phyloP scores from a whole-genome alignment of 2,113 vertebrate species.

The Toxostoma redivivum region DNA sequence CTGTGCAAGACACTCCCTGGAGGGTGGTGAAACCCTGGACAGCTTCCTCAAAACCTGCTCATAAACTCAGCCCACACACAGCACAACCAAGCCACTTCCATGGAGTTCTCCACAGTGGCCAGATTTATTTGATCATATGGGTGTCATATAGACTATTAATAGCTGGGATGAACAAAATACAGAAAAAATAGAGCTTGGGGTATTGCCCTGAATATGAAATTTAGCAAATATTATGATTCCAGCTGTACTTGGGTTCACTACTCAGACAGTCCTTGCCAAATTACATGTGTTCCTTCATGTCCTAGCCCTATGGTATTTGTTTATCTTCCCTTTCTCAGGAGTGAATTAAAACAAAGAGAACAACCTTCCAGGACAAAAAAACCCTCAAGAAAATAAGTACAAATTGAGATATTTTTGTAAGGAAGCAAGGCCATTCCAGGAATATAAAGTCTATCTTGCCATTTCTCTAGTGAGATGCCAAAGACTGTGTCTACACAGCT shows the following conservation, averaged over 20 bases:
- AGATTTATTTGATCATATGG: neutral
- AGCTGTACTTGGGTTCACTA: neutral
- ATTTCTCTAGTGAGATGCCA: neutral
- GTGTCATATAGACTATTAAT: slow-evolving; percentile 6
- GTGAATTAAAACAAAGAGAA: neutral
- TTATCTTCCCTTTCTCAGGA: neutral
- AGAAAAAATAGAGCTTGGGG: neutral
- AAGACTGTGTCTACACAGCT: neutral
- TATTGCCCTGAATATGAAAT: neutral
- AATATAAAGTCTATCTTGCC: neutral
- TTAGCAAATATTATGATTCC: neutral
- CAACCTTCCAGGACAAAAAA: neutral
- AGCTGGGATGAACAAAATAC: neutral
- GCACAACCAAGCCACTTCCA: neutral
- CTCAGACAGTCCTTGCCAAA: neutral
- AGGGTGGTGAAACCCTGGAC: neutral
- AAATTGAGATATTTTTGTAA: neutral
- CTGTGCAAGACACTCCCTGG: neutral
- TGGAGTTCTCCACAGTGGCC: neutral
- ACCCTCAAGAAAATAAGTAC: neutral
- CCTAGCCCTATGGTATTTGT: neutral
- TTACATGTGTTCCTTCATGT: neutral
- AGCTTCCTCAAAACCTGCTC: neutral
- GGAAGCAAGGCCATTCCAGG: neutral
- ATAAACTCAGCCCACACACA: slow-evolving; percentile 24